Percentiles rank a stretch among this genome's conserved stretches.
phyloP scores from a whole-genome alignment of 1,140 invertebrate species.

The Venustaconcha ellipsiformis region DNA sequence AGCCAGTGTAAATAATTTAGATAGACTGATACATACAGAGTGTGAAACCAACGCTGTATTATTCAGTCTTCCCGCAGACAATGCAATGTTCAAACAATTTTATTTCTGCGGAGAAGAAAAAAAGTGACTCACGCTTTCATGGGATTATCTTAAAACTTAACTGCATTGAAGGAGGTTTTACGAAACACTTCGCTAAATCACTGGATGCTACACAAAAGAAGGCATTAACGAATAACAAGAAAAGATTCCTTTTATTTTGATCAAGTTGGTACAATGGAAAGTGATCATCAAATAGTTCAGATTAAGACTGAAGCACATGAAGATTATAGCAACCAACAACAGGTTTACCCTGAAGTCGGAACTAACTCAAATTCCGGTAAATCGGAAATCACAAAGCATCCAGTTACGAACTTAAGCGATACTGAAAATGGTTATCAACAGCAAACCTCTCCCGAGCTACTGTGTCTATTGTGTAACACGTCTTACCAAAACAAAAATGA shows the following conservation, averaged over 20 bases:
- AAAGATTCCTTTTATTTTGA: background rate
- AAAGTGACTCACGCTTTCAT: background rate
- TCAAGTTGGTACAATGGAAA: background rate
- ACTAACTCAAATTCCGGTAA: background rate
- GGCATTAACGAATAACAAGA: background rate
- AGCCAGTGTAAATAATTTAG: conserved; percentile 30
- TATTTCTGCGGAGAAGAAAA: background rate
- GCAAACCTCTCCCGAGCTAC: background rate
- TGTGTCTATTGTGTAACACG: conserved; percentile 23
- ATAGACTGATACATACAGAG: conserved; percentile 12
- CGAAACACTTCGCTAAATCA: background rate
- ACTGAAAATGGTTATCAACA: background rate
- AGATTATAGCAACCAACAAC: background rate
- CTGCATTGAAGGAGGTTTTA: background rate
- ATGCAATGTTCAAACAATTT: background rate
- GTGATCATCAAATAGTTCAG: conserved; percentile 9
- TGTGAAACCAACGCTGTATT: background rate
- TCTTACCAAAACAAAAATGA: conserved; percentile 14
- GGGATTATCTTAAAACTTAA: background rate
- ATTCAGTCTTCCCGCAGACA: background rate
- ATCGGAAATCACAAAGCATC: background rate
- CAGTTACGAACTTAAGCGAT: background rate
- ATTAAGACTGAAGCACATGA: conserved; percentile 26
- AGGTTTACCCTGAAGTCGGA: background rate
- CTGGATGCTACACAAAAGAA: background rate